Evolutionary conservation across 2,797 vertebrate genomes (phyloP), one percentile per base, ranked within the genome.

Genomic region (Emydoidea blandingii): DNA sequence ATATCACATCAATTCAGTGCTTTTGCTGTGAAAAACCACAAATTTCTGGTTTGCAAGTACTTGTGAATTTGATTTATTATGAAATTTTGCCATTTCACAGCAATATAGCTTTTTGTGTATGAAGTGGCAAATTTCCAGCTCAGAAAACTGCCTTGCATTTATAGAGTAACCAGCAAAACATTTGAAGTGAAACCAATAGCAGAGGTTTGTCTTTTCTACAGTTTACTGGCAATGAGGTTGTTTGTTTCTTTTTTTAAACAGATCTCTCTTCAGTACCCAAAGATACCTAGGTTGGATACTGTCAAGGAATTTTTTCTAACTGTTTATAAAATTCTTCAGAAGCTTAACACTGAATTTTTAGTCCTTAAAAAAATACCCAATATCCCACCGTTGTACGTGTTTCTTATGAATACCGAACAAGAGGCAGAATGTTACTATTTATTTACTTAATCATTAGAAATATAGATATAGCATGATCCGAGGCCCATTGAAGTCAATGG

Each of bases 11-110:
- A 96, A 94, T 97, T 96, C n/a, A 59, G 27, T 23, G 79, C 14
- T 85, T 94, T 92, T 86, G 5, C 54, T 85, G 29, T 83, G 84
- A 95, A 96, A 93, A 96, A 92, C 78, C 83, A 92, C 53, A 5
- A 74, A 34, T 4, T 96, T 97, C 95, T 97, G 84, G 94, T 96
- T 96, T 96, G 89, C 68, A 93, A 91, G 53, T 95, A 85, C 84
- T 90, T 90, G 56, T 57, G 92, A 96, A 94, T 94, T 94, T 96
- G 95, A 97, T 96, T 95, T 96, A 95, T 93, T 88, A n/a, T 81
- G 81, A 94, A 2, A 5, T 83, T 92, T 96, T 96, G 82, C 34
- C 85, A 87, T 92, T 96, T 95, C 90, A 91, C 12, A 79, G 59
- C 10, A 89, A 94, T 87, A 41, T 53, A 50, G 41, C 1, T 53